Evolutionary conservation across 2,888 invertebrate species (phyloP), one percentile per base, ranked within the genome.

Genomic region (Ephialtes manifestator): DNA sequence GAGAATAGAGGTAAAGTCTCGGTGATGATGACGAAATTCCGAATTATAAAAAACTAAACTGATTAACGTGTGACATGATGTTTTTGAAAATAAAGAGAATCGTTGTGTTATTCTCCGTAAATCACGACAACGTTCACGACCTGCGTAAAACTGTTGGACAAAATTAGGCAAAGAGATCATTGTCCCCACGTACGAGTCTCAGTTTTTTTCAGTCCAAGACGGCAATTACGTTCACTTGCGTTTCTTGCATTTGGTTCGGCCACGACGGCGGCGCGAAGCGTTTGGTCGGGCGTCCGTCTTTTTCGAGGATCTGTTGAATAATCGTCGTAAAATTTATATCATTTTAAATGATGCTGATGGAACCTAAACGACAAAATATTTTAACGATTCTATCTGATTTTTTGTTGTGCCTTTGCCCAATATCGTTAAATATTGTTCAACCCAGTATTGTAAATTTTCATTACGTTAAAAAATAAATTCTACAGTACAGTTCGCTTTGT

Each of bases 181-280:
- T 58, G 31, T 53, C 35, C 35, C 53, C 60, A 39, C 60, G 82
- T 60, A 65, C 65, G 78, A 75, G 35, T 78, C 71, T 68, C 75
- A 55, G 63, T 43, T n/a, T 65, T 39, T 55, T 43, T 24, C 51
- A 72, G 53, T 55, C 65, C 18, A 63, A 31, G 31, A 63, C 24
- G n/a, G 51, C 48, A 48, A 76, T 58, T 53, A 86, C 31, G 72
- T 87, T 93, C 91, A 94, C 88, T 94, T 94, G 71, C 94, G 92
- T 84, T 94, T 94, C 86, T 94, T 94, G 88, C 94, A 94, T 90
- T 94, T 94, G 83, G 94, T 94, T 83, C 94, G 90, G 43, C 94
- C 94, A 39, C 94, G 91, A 15, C 94, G 92, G 84, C 94, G 92
- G 65, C 94, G 91, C 13, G 94, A 92, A 2, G 90, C 85, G 67